A percentile compares a stretch with the other conserved stretches of the same genome.
phyloP scores from a whole-genome alignment of 92 coral and sea anemone species.

The Diadumene lineata region DNA sequence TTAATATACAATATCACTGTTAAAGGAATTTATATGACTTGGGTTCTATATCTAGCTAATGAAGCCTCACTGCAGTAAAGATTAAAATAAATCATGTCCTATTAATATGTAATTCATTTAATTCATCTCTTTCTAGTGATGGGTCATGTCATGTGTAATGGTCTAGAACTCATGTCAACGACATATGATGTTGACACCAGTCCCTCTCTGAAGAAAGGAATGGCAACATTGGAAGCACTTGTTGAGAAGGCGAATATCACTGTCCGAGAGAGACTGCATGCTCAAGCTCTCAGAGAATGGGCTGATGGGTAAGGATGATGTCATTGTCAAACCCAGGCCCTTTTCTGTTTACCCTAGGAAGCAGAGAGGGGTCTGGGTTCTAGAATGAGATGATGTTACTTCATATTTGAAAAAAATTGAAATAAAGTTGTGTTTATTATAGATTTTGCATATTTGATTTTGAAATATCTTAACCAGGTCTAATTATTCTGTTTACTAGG shows the following conservation, averaged over 20 bases:
- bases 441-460: background rate
- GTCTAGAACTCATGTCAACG: slow-evolving; percentile 61
- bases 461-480: background rate
- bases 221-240: slow-evolving; percentile 38
- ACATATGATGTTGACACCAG: slow-evolving; percentile 53
- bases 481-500: slow-evolving; percentile 27
- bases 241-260: slow-evolving; percentile 46
- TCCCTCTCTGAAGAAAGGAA: slow-evolving; percentile 27
- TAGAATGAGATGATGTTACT: no score
- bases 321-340: background rate
- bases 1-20: no score
- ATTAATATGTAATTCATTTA: no score
- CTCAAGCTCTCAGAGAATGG: slow-evolving; percentile 64
- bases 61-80: no score
- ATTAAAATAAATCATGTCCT: no score
- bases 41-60: no score
- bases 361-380: no score
- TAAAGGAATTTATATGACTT: no score
- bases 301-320: slow-evolving; percentile 55
- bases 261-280: slow-evolving; percentile 68
- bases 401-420: no score
- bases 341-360: background rate
- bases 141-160: slow-evolving; percentile 69
- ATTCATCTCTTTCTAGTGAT: slow-evolving; percentile 52
- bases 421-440: no score